Percentiles rank a stretch among this genome's conserved stretches.
Conservation (phyloP, 2,888 invertebrate genomes). For the Eupithecia insigniata region DNA sequence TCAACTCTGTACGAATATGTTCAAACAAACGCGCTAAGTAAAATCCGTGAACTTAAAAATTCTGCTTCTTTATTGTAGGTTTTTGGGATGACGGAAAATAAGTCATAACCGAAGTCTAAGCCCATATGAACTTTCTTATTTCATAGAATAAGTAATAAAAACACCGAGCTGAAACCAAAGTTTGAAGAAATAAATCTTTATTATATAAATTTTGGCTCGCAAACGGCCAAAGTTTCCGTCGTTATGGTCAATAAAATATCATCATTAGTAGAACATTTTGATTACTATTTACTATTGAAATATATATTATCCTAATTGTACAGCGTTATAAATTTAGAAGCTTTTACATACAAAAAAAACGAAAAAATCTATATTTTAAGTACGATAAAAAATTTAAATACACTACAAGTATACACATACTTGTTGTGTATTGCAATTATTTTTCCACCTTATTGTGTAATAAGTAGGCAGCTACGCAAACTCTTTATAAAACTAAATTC, state of each 20-base stretch:
- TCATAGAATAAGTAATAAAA: not conserved
- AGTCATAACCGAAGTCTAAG: not conserved
- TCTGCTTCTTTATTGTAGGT: not conserved
- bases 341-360: not conserved
- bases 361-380: not conserved
- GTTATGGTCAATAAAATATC: conserved; percentile 61
- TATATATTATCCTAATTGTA: conserved; percentile 25
- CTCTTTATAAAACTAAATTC: not conserved
- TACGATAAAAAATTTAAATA: too few relatives aligned
- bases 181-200: conserved; percentile 47
- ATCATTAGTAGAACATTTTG: conserved; percentile 43
- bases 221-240: conserved; percentile 61
- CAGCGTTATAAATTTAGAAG: conserved; percentile 8
- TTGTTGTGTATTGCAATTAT: too few relatives aligned
- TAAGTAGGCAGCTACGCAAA: too few relatives aligned
- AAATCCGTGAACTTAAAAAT: not conserved
- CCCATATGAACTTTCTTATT: not conserved
- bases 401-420: too few relatives aligned
- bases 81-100: not conserved
- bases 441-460: too few relatives aligned
- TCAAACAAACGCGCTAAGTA: not conserved
- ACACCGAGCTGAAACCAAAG: conserved; percentile 31
- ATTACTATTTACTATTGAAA: conserved; percentile 27
- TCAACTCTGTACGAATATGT: not conserved
- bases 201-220: conserved; percentile 62